These are phyloP conservation scores for Zosterops japonicus DNA, from an alignment of 2,113 vertebrate genomes.

Conservation along the genomic window DNA sequence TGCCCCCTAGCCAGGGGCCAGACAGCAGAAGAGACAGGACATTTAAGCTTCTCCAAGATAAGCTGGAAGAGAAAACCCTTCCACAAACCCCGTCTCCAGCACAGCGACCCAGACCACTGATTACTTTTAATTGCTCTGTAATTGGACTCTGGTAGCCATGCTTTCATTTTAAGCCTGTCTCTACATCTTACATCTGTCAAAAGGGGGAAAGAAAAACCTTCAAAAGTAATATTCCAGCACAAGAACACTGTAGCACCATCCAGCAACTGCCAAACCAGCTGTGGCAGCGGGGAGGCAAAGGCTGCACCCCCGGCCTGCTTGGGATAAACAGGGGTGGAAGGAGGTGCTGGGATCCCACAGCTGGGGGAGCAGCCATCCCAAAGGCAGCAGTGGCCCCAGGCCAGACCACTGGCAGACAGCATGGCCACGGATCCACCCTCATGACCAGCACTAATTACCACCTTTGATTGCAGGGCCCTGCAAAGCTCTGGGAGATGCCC, in stretches of 20 bases:
- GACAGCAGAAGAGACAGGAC: not conserved
- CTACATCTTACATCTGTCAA: not conserved
- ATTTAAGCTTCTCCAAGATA: not conserved
- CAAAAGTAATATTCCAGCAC: not conserved
- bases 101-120: not conserved
- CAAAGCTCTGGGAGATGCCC: constrained; percentile 1
- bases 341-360: not conserved
- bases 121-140: constrained; percentile 21
- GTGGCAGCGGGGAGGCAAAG: rapidly evolving
- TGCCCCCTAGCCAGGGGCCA: not conserved
- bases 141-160: not conserved
- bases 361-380: not conserved
- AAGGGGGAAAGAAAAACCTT: not conserved
- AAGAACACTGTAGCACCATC: not conserved
- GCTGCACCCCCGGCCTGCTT: not conserved
- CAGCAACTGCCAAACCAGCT: not conserved
- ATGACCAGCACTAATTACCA: constrained; percentile 36
- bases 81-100: not conserved
- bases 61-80: not conserved
- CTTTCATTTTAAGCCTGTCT: not conserved
- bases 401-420: constrained; percentile 20
- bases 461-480: not conserved
- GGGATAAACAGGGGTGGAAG: not conserved
- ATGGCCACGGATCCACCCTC: not conserved
- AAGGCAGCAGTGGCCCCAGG: not conserved